Base-by-base conservation (phyloP, 1,140 invertebrate genomes). In the Trichonephila clavata region DNA sequence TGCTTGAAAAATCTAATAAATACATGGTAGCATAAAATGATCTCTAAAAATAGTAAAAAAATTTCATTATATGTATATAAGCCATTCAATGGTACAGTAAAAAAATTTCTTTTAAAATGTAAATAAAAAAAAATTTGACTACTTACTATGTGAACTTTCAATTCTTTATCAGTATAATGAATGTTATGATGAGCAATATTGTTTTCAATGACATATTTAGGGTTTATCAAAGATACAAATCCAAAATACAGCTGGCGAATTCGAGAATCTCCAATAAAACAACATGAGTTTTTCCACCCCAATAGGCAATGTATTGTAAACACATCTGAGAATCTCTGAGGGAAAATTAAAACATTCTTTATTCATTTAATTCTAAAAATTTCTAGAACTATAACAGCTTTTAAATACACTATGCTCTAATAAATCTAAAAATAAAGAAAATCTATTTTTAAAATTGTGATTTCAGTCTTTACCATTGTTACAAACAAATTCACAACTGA, bases 251-350 rank as follows among this genome's bases (percentile, higher is more conserved):
- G 96, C 95, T 98, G 97, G 86, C 97, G 97, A 21, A 99, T 97
- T 94, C 98, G 96, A 0, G 97, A 97, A 96, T 99, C 99, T 32
- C 99, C 99, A 61, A 98, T 97, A 99, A 99, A 1, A 98, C 97
- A 95, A 99, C 98, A 95, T 98, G 97, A 95, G 99, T 99, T 95
- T 97, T 97, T 94, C 97, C 97, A 13, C 98, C 98, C 97, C 98
- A 98, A 96, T 99, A 99, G 20, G 98, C 98, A 94, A 99, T 96
- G 95, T 99, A 99, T 50, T 98, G 96, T 94, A 99, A 96, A 96
- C 99, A 99, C 96, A 97, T 97, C 95, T 98, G 96, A 24, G 98
- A 97, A 96, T 99, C 98, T 90, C 98, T 99, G 95, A 91, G 95
- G 94, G 63, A 93, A 94, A 94, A 95, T 94, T 93, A 94, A 94